Percentiles rank a stretch among this genome's conserved stretches.
phyloP scores from a whole-genome alignment of 2,797 vertebrate species.

The Gouania willdenowi region DNA sequence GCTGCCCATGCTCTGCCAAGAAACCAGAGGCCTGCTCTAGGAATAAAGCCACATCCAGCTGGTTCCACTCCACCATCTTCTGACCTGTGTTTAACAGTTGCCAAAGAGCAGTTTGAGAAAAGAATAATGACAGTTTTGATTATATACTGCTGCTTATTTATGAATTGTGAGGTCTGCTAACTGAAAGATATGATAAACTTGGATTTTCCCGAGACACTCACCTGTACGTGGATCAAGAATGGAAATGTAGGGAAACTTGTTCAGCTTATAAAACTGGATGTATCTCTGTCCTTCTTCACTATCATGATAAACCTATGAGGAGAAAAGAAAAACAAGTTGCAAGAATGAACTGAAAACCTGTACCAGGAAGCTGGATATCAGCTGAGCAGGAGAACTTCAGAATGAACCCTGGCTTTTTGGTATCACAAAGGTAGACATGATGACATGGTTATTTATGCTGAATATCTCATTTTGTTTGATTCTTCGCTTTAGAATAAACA shows the following conservation, averaged over 20 bases:
- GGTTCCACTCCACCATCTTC: conserved; percentile 98
- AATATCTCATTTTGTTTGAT: no score
- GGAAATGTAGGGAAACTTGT: conserved; percentile 98
- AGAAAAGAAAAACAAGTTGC: conserved; percentile 11
- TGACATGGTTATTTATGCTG: no score
- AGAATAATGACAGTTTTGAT: no score
- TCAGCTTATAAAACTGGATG: conserved; percentile 98
- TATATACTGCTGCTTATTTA: no score
- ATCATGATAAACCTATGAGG: conserved; percentile 92
- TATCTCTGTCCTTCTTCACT: conserved; percentile 98
- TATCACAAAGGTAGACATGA: no score
- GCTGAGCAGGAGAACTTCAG: no score
- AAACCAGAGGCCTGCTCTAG: conserved; percentile 95
- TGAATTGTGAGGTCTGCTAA: no score
- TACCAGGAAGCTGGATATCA: no score
- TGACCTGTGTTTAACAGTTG: conserved; percentile 76
- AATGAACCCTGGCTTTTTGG: no score
- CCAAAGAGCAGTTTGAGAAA: no score
- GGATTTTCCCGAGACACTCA: conserved; percentile 66
- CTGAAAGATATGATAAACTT: no score
- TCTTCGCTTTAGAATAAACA: no score
- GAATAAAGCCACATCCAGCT: conserved; percentile 93
- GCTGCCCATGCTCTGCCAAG: conserved; percentile 92
- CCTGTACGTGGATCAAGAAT: conserved; percentile 98
- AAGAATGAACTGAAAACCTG: not conserved